Evolutionary conservation across 2,797 vertebrate genomes (phyloP), one percentile per base, ranked within the genome.

Genomic region (Valencia hispanica): DNA sequence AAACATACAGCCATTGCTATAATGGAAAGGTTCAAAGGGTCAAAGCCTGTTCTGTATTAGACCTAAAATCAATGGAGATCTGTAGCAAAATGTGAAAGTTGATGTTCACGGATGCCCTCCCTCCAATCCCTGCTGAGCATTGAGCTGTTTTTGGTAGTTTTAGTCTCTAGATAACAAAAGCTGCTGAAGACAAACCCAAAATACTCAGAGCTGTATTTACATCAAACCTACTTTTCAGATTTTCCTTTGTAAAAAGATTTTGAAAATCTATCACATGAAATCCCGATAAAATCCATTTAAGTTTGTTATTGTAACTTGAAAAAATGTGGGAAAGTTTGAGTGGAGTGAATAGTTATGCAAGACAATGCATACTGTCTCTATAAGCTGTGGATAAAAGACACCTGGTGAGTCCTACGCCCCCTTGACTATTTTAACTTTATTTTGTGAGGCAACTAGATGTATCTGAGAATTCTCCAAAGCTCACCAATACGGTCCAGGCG

Each of bases 401-500:
- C 20, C 34, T 25, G 50, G 20, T 22, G 20, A 55, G 53, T n/a
- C n/a, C 11, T 11, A 2, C 53, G 27, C 53, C n/a, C 25, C 10
- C 10, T 55, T n/a, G 14, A n/a, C n/a, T 5, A 11, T 59, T 65
- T 66, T 41, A n/a, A n/a, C 63, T 41, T 65, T 65, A 65, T 39
- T 39, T 39, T 65, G 2, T 61, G 5, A 63, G 11, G 34, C 39
- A 22, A 25, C 18, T 48, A 30, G 17, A 69, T 1, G 15, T 32
- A 34, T 70, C 68, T 51, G 30, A 70, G 69, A 36, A 4, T 53
- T 53, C 20, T 51, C 20, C 22, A 15, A n/a, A 11, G 32, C 96
- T 96, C 88, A 99, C 98, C 98, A 5, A 99, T 99, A 79, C 98
- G 96, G 91, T 98, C 98, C 73, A 99, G 94, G 25, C 98, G 96